Evolutionary conservation across 2,797 vertebrate genomes (phyloP).

Genomic region (Vespertilio murinus): DNA sequence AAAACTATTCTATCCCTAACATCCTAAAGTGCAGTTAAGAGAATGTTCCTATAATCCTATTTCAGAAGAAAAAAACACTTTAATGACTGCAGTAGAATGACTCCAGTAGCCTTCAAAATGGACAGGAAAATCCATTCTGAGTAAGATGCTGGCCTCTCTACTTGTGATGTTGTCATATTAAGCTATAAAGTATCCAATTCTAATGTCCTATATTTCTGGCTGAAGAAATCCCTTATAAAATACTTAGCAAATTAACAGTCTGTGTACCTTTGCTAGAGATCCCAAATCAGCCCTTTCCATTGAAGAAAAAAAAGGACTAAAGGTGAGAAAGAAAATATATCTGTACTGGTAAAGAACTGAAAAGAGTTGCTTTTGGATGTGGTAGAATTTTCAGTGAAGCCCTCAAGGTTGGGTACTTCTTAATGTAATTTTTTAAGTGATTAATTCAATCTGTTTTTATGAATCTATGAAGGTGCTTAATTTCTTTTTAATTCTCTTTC

Average conservation of each 20-base stretch:
- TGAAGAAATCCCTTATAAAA: conserved; percentile 58
- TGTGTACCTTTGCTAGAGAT: conserved; percentile 32
- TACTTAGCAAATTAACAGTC: conserved; percentile 55
- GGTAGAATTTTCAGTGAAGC: neutral
- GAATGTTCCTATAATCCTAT: conserved; percentile 41
- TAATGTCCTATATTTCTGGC: conserved; percentile 51
- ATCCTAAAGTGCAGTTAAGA: neutral
- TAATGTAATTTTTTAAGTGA: neutral
- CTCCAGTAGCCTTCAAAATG: conserved; percentile 45
- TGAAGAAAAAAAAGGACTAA: conserved; percentile 5
- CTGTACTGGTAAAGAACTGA: neutral
- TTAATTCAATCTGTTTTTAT: neutral
- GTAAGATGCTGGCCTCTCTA: conserved; percentile 35
- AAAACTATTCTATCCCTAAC: neutral
- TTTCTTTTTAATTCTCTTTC: neutral
- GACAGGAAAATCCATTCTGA: conserved; percentile 51
- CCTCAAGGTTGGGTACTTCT: neutral
- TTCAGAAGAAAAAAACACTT: conserved; percentile 34
- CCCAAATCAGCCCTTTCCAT: conserved; percentile 31
- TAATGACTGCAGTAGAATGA: conserved; percentile 24
- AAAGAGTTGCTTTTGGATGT: conserved; percentile 9
- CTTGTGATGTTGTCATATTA: conserved; percentile 55
- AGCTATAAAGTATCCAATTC: conserved; percentile 54
- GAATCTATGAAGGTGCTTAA: neutral
- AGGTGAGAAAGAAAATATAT: neutral